These are phyloP conservation scores for Gibbula magus DNA, from an alignment of 2,888 invertebrate species.

Conservation along the genomic window DNA sequence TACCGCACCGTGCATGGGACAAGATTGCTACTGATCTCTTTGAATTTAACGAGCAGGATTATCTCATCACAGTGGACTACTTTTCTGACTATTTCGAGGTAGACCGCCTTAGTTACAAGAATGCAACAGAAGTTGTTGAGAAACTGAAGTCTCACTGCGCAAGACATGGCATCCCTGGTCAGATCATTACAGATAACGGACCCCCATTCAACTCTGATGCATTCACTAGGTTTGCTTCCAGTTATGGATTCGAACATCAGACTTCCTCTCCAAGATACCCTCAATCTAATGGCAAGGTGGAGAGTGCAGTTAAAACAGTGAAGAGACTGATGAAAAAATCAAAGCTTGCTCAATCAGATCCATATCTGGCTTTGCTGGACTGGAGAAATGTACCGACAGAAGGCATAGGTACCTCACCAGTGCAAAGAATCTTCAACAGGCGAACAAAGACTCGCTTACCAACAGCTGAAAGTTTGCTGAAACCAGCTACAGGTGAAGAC, in stretches of 20 bases:
- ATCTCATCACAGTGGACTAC: slow-evolving; percentile 39
- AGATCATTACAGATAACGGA: slow-evolving; percentile 37
- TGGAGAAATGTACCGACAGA: slow-evolving; percentile 41
- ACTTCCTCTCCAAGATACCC: slow-evolving; percentile 35
- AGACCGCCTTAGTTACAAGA: slow-evolving; percentile 29
- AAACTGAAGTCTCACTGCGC: slow-evolving; percentile 35
- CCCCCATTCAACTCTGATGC: slow-evolving; percentile 33
- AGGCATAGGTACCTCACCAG: no score
- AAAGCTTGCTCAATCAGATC: slow-evolving; percentile 23
- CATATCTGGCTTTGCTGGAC: slow-evolving; percentile 38
- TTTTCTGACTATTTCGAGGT: slow-evolving; percentile 35
- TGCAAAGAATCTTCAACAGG: no score
- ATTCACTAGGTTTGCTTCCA: slow-evolving; percentile 33
- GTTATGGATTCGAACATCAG: slow-evolving; percentile 33
- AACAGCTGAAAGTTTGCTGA: no score
- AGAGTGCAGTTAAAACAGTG: slow-evolving; percentile 40
- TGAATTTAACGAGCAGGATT: slow-evolving; percentile 10
- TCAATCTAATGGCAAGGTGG: slow-evolving; percentile 33
- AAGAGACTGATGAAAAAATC: slow-evolving; percentile 35
- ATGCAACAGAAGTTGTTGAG: slow-evolving; percentile 27
- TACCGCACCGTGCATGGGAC: neutral
- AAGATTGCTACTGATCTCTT: neutral
- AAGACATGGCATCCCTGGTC: slow-evolving; percentile 38
- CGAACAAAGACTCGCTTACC: no score
- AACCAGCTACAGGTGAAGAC: no score